Percentiles rank a stretch among this genome's conserved stretches.
Evolutionary conservation across 2,797 vertebrate genomes (phyloP).

Genomic region (Oryzias dopingdopingensis): DNA sequence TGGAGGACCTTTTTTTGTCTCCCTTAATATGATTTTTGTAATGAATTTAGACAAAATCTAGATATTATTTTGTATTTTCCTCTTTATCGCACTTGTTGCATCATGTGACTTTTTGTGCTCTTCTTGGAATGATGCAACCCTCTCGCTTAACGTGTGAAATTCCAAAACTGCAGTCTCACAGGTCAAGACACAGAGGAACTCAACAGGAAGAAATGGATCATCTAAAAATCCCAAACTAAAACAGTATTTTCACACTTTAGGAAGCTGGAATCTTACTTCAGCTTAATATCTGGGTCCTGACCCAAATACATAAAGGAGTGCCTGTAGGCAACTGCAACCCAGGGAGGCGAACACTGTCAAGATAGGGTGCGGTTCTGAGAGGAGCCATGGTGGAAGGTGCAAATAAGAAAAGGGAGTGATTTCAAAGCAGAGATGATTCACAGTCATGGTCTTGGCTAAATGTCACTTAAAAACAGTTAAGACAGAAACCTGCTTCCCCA

Average conservation of each 20-base stretch:
- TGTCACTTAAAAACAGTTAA: constrained; percentile 28
- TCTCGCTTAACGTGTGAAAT: constrained; percentile 39
- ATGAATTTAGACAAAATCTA: constrained; percentile 33
- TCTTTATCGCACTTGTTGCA: constrained; percentile 55
- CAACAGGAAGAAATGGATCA: too few relatives aligned
- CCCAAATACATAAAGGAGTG: constrained; percentile 36
- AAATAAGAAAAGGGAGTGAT: constrained; percentile 31
- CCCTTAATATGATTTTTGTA: constrained; percentile 13
- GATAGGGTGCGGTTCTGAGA: constrained; percentile 49
- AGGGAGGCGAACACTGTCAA: constrained; percentile 19
- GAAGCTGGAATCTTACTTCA: neutral
- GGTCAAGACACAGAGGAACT: constrained; percentile 9
- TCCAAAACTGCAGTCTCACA: constrained; percentile 23
- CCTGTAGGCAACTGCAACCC: constrained; percentile 32
- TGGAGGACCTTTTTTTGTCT: too few relatives aligned
- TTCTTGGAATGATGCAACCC: constrained; percentile 53
- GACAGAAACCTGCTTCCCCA: constrained; percentile 24
- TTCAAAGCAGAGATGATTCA: constrained; percentile 57
- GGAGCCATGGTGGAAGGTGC: constrained; percentile 36
- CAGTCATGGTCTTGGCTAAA: constrained; percentile 40
- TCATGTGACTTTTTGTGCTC: constrained; percentile 38
- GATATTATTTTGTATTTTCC: constrained; percentile 50
- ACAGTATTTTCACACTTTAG: too few relatives aligned
- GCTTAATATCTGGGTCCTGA: constrained; percentile 32
- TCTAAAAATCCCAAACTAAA: too few relatives aligned